A percentile compares a stretch with the other conserved stretches of the same genome.
Conservation (phyloP, 2,113 vertebrate species). For the Phalacrocorax carbo region DNA sequence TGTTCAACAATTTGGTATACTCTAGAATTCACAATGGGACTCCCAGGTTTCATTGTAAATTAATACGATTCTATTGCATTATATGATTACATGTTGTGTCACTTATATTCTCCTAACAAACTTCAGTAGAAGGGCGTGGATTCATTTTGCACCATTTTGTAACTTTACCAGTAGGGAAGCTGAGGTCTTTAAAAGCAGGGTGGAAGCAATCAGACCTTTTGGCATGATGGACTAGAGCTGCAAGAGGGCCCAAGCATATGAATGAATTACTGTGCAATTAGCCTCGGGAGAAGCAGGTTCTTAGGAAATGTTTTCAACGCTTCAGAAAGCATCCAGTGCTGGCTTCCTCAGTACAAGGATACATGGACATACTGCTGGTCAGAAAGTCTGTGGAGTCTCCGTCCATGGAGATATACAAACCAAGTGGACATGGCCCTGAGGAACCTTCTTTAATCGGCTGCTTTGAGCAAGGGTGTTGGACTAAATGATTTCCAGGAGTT, state of each 20-base stretch:
- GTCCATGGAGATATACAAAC: neutral
- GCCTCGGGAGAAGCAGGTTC: neutral
- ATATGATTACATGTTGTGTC: neutral
- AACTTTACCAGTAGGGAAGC: neutral
- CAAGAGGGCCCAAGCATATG: neutral
- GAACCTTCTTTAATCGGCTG: neutral
- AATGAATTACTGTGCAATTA: neutral
- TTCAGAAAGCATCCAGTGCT: neutral
- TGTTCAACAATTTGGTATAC: neutral
- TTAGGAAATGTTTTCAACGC: neutral
- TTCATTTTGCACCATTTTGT: neutral
- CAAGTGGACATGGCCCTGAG: neutral
- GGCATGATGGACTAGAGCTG: neutral
- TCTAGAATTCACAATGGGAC: neutral
- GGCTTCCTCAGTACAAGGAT: neutral
- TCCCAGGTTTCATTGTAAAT: conserved; percentile 23
- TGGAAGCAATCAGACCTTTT: neutral
- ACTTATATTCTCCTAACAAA: neutral
- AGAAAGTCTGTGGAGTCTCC: neutral
- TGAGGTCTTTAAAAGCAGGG: neutral
- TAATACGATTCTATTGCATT: neutral
- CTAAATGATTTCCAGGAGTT: neutral
- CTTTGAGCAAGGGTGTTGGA: neutral
- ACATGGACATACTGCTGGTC: neutral
- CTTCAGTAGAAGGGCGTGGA: neutral